Percentiles rank a stretch among this genome's conserved stretches.
phyloP scores from a whole-genome alignment of 2,797 vertebrate genomes.

The Salarias fasciatus region DNA sequence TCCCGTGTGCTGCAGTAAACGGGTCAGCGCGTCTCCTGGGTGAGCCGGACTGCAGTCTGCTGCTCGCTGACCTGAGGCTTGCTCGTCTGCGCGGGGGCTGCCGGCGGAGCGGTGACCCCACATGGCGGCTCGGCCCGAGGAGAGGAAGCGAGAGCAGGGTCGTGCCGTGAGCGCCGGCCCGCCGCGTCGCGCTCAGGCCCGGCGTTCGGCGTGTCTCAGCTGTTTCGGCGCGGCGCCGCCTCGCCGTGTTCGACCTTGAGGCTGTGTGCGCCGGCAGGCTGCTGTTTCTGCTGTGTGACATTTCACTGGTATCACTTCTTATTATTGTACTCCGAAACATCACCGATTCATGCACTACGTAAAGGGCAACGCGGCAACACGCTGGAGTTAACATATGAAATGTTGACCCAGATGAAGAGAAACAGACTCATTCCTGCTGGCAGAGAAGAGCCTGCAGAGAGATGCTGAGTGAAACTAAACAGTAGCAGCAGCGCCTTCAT shows the following conservation, averaged over 20 bases:
- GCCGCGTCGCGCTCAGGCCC: conserved; percentile 18
- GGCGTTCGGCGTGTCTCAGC: conserved; percentile 20
- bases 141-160: conserved; percentile 30
- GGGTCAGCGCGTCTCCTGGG: conserved; percentile 70
- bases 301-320: neutral
- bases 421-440: conserved; percentile 1
- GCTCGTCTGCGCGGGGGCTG: conserved; percentile 50
- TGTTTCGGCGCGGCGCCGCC: too few relatives aligned
- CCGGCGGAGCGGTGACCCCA: conserved; percentile 57
- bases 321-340: conserved; percentile 1
- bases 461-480: too few relatives aligned
- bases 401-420: conserved; percentile 15
- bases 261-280: neutral
- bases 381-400: conserved; percentile 6
- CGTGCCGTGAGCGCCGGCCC: conserved; percentile 18
- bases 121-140: conserved; percentile 24
- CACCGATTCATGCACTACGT: conserved; percentile 17
- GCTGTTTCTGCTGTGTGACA: neutral
- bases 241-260: too few relatives aligned
- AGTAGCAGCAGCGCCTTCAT: too few relatives aligned
- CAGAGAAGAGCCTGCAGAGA: neutral
- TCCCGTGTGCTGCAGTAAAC: conserved; percentile 54
- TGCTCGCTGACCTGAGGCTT: conserved; percentile 69
- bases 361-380: neutral
- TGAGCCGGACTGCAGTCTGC: conserved; percentile 52